Evolutionary conservation across 2,113 vertebrate species (phyloP).

Genomic region (Euleptes europaea): DNA sequence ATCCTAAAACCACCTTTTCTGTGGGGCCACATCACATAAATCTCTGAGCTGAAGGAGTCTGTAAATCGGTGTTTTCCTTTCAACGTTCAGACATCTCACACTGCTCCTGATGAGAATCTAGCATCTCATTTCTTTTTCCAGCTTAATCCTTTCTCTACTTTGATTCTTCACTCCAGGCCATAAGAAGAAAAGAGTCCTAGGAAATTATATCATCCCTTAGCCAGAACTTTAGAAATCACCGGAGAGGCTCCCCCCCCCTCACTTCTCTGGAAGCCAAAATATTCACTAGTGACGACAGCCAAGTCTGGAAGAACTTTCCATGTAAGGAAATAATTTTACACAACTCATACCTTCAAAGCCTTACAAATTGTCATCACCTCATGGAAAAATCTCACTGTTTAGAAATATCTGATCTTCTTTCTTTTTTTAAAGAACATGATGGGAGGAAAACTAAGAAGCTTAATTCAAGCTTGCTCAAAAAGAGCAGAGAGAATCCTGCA

Average conservation of each 20-base stretch:
- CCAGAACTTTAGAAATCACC: slow-evolving; percentile 42
- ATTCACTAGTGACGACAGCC: slow-evolving; percentile 54
- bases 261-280: slow-evolving; percentile 51
- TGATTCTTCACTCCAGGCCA: neutral
- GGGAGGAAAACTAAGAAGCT: neutral
- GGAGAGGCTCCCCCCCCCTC: slow-evolving; percentile 14
- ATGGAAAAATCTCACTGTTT: slow-evolving; percentile 58
- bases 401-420: slow-evolving; percentile 34
- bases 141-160: neutral
- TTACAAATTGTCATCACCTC: slow-evolving; percentile 52
- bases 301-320: slow-evolving; percentile 63
- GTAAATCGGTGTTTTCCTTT: neutral
- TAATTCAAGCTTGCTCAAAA: neutral
- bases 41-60: neutral
- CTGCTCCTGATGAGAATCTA: neutral
- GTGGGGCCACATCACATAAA: neutral
- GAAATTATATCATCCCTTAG: slow-evolving; percentile 28
- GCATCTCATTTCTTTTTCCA: neutral
- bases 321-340: slow-evolving; percentile 62
- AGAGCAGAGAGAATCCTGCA: neutral
- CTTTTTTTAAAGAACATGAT: slow-evolving; percentile 18
- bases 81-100: neutral
- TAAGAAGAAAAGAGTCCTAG: slow-evolving; percentile 12
- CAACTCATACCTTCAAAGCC: slow-evolving; percentile 56
- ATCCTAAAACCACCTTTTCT: neutral